Conservation (phyloP, 2,888 invertebrate species). For the Noctua comes region DNA sequence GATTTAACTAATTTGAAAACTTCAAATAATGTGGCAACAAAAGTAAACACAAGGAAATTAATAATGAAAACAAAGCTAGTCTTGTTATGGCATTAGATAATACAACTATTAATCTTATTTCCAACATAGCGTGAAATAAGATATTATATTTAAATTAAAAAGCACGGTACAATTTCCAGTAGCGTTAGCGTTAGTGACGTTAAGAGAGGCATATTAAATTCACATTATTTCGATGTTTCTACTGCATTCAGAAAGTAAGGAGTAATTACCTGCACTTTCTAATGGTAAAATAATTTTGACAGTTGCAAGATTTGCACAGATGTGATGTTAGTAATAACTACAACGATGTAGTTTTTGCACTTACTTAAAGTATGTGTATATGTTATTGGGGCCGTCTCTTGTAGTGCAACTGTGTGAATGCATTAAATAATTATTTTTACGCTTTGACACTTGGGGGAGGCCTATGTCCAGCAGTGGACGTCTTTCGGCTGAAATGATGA, state of each 20-base stretch:
- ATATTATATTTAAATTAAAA: not conserved
- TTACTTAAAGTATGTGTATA: not conserved
- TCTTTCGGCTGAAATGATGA: no score
- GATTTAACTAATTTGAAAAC: not conserved
- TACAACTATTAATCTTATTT: not conserved
- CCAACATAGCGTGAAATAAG: not conserved
- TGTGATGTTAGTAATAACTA: not conserved
- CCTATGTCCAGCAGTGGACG: no score
- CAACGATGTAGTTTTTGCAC: not conserved
- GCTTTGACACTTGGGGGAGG: no score
- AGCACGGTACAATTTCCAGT: not conserved
- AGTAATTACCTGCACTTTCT: conserved; percentile 55
- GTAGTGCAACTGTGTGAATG: no score
- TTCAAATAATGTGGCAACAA: not conserved
- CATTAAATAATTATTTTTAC: no score
- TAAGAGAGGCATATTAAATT: conserved; percentile 39
- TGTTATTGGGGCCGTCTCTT: no score
- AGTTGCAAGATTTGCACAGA: not conserved
- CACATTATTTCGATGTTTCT: conserved; percentile 47
- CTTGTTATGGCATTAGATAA: not conserved
- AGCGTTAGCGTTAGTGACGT: conserved; percentile 1
- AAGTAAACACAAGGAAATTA: no score
- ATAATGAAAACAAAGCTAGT: not conserved
- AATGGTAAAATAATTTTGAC: conserved; percentile 33
- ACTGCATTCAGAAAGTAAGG: conserved; percentile 4